These are phyloP conservation scores for Larimichthys crocea DNA, from an alignment of 2,113 vertebrate genomes.

Conservation along the genomic window DNA sequence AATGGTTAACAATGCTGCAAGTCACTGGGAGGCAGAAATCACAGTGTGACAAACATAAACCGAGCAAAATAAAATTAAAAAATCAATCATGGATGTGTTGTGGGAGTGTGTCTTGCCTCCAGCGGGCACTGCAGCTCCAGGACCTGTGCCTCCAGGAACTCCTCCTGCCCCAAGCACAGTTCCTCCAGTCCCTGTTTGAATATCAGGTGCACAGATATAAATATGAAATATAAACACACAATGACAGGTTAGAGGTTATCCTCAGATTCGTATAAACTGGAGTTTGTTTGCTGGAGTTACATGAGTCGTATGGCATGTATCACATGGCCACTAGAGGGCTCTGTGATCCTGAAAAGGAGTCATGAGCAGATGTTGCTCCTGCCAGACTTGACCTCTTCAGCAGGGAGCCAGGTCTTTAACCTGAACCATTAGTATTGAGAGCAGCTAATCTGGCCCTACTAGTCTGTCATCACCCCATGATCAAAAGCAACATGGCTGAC, in stretches of 20 bases:
- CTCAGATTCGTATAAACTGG: background rate
- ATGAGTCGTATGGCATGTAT: background rate
- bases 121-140: constrained; percentile 65
- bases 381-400: constrained; percentile 18
- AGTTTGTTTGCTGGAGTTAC: background rate
- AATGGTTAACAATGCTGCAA: background rate
- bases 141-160: constrained; percentile 64
- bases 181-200: constrained; percentile 62
- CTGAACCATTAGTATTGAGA: constrained; percentile 27
- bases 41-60: background rate
- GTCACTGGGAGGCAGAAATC: constrained; percentile 2
- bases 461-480: constrained; percentile 57
- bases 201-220: background rate
- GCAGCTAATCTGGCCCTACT: constrained; percentile 41
- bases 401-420: constrained; percentile 1
- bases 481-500: constrained; percentile 58
- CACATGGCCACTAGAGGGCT: constrained; percentile 50
- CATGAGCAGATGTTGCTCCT: background rate
- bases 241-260: background rate
- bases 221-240: background rate
- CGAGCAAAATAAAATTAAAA: background rate
- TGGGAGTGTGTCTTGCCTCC: constrained; percentile 62
- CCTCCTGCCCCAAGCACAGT: constrained; percentile 46
- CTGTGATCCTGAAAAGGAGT: constrained; percentile 6
- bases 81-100: background rate